phyloP scores from a whole-genome alignment of 2,888 invertebrate species.

The Pheosia gnoma region DNA sequence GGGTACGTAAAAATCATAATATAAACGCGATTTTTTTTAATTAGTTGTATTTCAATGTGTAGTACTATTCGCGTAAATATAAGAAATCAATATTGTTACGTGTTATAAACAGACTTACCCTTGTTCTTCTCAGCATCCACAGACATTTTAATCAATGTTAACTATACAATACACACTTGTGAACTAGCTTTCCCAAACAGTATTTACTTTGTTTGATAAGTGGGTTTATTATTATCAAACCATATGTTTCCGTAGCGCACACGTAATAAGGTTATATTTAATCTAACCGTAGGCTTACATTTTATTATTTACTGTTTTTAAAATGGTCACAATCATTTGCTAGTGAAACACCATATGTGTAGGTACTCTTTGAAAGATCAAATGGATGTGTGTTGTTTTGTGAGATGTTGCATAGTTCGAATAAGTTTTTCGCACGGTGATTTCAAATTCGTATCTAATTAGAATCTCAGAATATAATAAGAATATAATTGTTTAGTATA shows the following conservation, averaged over 20 bases:
- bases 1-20: no score
- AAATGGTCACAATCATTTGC: neutral
- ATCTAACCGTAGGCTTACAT: neutral
- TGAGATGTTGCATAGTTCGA: no score
- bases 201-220: constrained; percentile 1
- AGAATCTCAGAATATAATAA: neutral
- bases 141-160: neutral
- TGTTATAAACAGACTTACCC: neutral
- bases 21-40: no score
- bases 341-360: neutral
- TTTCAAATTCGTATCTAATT: neutral
- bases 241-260: neutral
- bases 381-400: neutral
- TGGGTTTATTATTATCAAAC: neutral
- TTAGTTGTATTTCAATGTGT: no score
- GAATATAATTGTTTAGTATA: neutral
- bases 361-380: neutral
- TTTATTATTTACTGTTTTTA: neutral
- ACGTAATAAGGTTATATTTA: neutral
- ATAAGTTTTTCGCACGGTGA: neutral
- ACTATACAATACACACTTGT: neutral
- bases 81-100: no score
- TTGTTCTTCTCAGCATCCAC: neutral
- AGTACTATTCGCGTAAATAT: no score
- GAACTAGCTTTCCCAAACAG: neutral